A percentile compares a stretch with the other conserved stretches of the same genome.
These are phyloP conservation scores for Lagopus leucura DNA, from an alignment of 2,113 vertebrate genomes.

Conservation along the genomic window DNA sequence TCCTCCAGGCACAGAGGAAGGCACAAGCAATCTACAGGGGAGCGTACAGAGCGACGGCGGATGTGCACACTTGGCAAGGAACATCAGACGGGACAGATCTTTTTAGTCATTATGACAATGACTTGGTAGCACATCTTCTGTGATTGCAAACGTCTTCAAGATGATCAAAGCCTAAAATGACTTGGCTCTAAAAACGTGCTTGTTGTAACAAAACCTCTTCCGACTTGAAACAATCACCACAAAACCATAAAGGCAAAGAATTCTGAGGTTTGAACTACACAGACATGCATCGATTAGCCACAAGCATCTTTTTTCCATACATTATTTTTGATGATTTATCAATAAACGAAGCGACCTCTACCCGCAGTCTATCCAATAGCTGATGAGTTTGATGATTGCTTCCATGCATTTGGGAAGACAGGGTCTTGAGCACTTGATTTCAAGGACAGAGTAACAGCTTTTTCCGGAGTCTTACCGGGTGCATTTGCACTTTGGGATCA, in stretches of 20 bases:
- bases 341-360: neutral
- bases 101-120: neutral
- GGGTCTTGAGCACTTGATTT: neutral
- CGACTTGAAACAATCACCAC: neutral
- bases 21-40: neutral
- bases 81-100: neutral
- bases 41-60: rapidly evolving
- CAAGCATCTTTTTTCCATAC: neutral
- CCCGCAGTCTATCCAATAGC: neutral
- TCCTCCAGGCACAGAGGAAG: neutral
- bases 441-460: neutral
- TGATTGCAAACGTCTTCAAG: neutral
- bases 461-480: neutral
- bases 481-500: neutral
- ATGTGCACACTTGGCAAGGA: neutral
- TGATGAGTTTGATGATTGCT: neutral
- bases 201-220: neutral
- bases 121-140: neutral
- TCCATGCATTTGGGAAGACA: neutral
- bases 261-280: neutral
- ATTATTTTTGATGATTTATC: constrained; percentile 22
- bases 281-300: neutral
- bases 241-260: neutral
- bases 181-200: neutral
- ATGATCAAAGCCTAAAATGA: neutral